A percentile compares a stretch with the other conserved stretches of the same genome.
Evolutionary conservation across 2,888 invertebrate species (phyloP).

Genomic region (Epistrophe grossulariae): DNA sequence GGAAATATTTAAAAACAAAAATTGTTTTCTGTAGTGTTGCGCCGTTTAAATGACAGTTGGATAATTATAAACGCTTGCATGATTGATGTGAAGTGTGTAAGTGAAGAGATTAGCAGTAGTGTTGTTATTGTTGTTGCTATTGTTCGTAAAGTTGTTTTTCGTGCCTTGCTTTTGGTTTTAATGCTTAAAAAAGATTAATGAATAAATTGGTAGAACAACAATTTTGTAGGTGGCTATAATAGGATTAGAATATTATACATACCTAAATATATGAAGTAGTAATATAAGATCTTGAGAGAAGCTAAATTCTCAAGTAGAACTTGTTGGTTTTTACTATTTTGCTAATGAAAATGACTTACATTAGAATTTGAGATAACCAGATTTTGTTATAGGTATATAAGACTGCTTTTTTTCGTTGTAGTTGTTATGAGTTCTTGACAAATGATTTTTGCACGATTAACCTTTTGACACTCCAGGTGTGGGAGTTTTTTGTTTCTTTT

Average conservation of each 20-base stretch:
- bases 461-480: conserved; percentile 21
- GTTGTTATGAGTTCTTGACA: neutral
- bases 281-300: conserved; percentile 5
- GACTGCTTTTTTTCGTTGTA: neutral
- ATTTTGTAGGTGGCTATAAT: conserved; percentile 68
- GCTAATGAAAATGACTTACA: conserved; percentile 21
- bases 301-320: conserved; percentile 12
- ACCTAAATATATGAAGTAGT: neutral
- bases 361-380: conserved; percentile 9
- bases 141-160: conserved; percentile 39
- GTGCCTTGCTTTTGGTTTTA: conserved; percentile 4
- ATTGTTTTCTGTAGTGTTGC: neutral
- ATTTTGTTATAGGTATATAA: neutral
- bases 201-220: conserved; percentile 37
- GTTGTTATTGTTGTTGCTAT: conserved; percentile 20
- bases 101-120: conserved; percentile 36
- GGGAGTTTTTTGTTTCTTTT: conserved; percentile 10
- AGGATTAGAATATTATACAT: conserved; percentile 54
- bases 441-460: conserved; percentile 27
- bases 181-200: conserved; percentile 59
- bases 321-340: neutral
- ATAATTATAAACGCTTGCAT: conserved; percentile 37
- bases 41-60: conserved; percentile 54
- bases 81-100: conserved; percentile 62
- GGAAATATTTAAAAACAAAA: conserved; percentile 6